Evolutionary conservation across 2,888 invertebrate genomes (phyloP).

Genomic region (Eupithecia abbreviata): DNA sequence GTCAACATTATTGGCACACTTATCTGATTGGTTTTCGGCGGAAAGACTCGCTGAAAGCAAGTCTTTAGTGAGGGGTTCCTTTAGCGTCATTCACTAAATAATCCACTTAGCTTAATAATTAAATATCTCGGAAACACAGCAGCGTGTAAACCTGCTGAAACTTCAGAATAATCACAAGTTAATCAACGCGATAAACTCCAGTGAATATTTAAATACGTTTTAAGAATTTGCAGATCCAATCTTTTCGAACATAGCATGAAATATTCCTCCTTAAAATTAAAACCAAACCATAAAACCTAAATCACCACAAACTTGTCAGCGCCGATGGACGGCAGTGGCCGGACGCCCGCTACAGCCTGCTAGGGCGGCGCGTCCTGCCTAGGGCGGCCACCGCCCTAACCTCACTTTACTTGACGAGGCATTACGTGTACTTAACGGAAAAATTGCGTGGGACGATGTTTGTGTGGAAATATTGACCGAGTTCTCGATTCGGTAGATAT

Average conservation of each 20-base stretch:
- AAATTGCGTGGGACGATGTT: not conserved
- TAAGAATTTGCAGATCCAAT: not conserved
- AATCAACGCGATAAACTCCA: not conserved
- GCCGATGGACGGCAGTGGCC: conserved; percentile 7
- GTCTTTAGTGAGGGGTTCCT: not conserved
- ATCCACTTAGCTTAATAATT: not conserved
- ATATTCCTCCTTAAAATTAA: not conserved
- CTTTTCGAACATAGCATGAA: not conserved
- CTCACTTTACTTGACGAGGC: conserved; percentile 29
- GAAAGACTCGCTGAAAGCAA: no score
- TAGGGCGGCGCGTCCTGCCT: conserved; percentile 36
- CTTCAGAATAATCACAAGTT: not conserved
- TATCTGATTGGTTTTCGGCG: no score
- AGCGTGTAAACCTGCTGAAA: not conserved
- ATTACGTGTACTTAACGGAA: conserved; percentile 2
- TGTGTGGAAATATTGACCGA: not conserved
- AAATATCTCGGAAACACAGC: not conserved
- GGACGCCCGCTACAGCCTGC: conserved; percentile 21
- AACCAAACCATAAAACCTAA: not conserved
- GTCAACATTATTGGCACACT: no score
- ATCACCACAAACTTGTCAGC: not conserved
- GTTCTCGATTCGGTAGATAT: not conserved
- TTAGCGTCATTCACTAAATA: not conserved
- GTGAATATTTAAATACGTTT: not conserved
- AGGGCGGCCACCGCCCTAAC: conserved; percentile 33